Evolutionary conservation across 2,113 vertebrate species (phyloP), one percentile per base, ranked within the genome.

Genomic region (Alligator sinensis): DNA sequence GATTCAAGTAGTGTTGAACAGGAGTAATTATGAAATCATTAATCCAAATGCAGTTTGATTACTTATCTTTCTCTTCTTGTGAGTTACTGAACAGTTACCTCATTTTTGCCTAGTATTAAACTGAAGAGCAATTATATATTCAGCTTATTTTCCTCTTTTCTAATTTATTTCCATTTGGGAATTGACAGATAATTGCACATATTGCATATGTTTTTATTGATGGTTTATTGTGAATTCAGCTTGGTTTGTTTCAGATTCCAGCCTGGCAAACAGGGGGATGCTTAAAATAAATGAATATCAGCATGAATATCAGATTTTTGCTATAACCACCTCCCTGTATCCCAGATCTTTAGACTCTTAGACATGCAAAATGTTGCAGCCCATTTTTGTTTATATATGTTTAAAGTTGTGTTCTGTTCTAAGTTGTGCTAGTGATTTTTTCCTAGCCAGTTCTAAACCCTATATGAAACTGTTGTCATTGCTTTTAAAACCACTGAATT

Each of bases 281-380:
- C 60, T 72, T 22, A 72, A 38, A 72, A 72, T 38, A 34, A 13
- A 5, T 70, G 19, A 58, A 74, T 66, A 76, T 76, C 75, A 91
- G 62, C 21, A 55, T 6, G 11, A 83, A 54, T 55, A 74, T 11
- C 3, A 38, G 59, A 92, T 11, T 86, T 93, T 88, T 84, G 54
- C 89, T 28, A 74, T 89, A 89, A 72, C 5, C 17, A 66, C 27
- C 15, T 84, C 22, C 15, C 0, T 6, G 55, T 81, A 66, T 89
- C 30, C 21, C 19, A 72, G 28, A 5, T 78, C 34, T 38, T 60
- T 11, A 13, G 30, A 66, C 16, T 30, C 66, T 79, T 64, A 89
- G 30, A 14, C 66, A 82, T 70, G 24, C 2, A 27, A 11, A 30
- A 0, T 77, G 21, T 77, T 54, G 88, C 14, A 47, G 0, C 79